These are phyloP conservation scores for Trachelus tabidus DNA, from an alignment of 2,888 invertebrate genomes.

Conservation along the genomic window DNA sequence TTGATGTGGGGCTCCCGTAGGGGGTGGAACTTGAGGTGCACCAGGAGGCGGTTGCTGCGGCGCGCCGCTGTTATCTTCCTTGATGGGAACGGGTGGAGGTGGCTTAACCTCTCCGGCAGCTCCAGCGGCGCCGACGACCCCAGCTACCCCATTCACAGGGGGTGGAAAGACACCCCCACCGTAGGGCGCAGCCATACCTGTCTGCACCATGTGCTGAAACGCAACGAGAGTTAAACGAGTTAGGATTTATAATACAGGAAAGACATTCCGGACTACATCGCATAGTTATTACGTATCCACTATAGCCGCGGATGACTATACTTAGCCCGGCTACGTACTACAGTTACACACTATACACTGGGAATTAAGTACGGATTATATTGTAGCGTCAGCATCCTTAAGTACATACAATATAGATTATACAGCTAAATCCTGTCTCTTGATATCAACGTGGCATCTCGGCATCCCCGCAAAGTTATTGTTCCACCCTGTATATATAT, in stretches of 20 bases:
- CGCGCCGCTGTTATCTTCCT: conserved; percentile 64
- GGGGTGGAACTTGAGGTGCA: conserved; percentile 63
- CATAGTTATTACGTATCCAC: neutral
- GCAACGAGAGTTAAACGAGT: conserved; percentile 46
- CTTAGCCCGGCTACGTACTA: neutral
- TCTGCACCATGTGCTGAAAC: conserved; percentile 94
- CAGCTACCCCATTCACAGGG: conserved; percentile 68
- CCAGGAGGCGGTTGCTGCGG: conserved; percentile 61
- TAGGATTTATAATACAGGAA: conserved; percentile 5
- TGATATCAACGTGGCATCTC: neutral
- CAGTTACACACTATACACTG: neutral
- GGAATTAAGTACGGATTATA: neutral
- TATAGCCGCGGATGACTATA: neutral
- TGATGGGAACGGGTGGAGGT: conserved; percentile 59
- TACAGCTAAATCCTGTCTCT: neutral
- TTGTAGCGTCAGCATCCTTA: neutral
- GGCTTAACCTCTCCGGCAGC: conserved; percentile 67
- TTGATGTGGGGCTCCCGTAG: conserved; percentile 54
- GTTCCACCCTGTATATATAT: neutral
- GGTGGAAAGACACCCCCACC: conserved; percentile 72
- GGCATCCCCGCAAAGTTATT: neutral
- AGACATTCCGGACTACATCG: neutral
- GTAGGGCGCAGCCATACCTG: conserved; percentile 84
- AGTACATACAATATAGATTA: neutral
- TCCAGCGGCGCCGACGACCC: conserved; percentile 67